Evolutionary conservation across 2,888 invertebrate genomes (phyloP).

Genomic region (Dolichopus griseipennis): DNA sequence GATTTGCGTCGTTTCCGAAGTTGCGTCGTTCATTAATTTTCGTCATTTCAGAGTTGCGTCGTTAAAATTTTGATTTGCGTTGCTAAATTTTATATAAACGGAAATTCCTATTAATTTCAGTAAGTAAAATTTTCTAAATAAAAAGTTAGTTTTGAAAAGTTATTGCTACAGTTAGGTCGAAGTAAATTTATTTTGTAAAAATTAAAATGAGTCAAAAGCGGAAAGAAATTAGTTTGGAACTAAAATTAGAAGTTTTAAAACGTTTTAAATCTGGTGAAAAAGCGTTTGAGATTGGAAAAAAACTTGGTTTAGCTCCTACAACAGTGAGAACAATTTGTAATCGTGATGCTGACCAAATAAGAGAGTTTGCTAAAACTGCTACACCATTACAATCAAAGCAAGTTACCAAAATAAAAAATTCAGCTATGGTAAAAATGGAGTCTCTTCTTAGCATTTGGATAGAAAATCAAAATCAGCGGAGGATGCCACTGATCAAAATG

Average conservation of each 20-base stretch:
- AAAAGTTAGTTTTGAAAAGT: slow-evolving; percentile 14
- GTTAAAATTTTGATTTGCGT: slow-evolving; percentile 2
- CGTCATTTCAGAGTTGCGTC: neutral
- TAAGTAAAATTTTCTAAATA: slow-evolving; percentile 9
- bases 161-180: slow-evolving; percentile 9
- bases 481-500: slow-evolving; percentile 19
- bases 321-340: slow-evolving; percentile 18
- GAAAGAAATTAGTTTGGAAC: slow-evolving; percentile 18
- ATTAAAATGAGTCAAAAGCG: slow-evolving; percentile 17
- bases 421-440: slow-evolving; percentile 16
- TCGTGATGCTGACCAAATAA: slow-evolving; percentile 18
- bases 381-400: slow-evolving; percentile 16
- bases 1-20: neutral
- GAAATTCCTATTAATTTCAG: slow-evolving; percentile 9
- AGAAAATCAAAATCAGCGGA: slow-evolving; percentile 16
- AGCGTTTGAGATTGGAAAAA: slow-evolving; percentile 17
- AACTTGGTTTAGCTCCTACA: slow-evolving; percentile 17
- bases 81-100: slow-evolving; percentile 12
- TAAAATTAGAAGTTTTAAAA: slow-evolving; percentile 17
- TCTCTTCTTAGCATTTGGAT: slow-evolving; percentile 16
- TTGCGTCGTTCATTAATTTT: slow-evolving; percentile 8
- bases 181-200: slow-evolving; percentile 11
- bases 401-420: slow-evolving; percentile 17
- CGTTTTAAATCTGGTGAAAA: slow-evolving; percentile 18
- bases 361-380: slow-evolving; percentile 17